Evolutionary conservation across 2,888 invertebrate species (phyloP).

Genomic region (Temnothorax ravouxi): DNA sequence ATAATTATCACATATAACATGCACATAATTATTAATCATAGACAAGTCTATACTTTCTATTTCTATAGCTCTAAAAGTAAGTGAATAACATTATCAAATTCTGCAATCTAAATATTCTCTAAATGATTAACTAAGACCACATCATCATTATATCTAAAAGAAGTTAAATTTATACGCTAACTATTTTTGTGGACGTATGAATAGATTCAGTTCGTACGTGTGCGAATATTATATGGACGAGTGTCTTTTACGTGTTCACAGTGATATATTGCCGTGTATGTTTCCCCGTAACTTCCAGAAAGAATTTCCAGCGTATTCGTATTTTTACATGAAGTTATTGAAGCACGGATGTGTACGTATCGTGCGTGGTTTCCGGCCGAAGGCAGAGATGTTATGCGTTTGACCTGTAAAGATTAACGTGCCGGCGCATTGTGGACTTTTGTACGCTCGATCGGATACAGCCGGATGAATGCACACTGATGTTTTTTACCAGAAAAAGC

Average conservation of each 20-base stretch:
- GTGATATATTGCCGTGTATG: slow-evolving; percentile 15
- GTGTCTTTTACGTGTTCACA: slow-evolving; percentile 44
- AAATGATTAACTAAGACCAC: background rate
- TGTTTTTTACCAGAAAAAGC: slow-evolving; percentile 51
- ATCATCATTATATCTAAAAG: background rate
- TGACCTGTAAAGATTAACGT: slow-evolving; percentile 77
- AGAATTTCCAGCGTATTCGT: slow-evolving; percentile 38
- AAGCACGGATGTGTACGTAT: slow-evolving; percentile 37
- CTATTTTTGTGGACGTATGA: background rate
- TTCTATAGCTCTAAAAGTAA: background rate
- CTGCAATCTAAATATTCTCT: background rate
- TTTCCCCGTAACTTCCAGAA: slow-evolving; percentile 38
- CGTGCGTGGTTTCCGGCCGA: slow-evolving; percentile 42
- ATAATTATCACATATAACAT: background rate
- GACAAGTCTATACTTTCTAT: background rate
- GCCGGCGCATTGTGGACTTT: slow-evolving; percentile 67
- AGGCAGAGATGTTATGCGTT: slow-evolving; percentile 66
- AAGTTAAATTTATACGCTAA: slow-evolving; percentile 1
- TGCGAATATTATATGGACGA: slow-evolving; percentile 28
- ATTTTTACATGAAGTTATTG: slow-evolving; percentile 54
- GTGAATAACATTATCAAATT: background rate
- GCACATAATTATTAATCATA: background rate
- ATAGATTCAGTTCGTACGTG: slow-evolving; percentile 5
- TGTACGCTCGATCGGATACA: slow-evolving; percentile 59
- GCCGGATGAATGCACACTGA: slow-evolving; percentile 44